A percentile compares a stretch with the other conserved stretches of the same genome.
Conservation (phyloP, 1,140 invertebrate genomes). For the Thaumetopoea pityocampa region DNA sequence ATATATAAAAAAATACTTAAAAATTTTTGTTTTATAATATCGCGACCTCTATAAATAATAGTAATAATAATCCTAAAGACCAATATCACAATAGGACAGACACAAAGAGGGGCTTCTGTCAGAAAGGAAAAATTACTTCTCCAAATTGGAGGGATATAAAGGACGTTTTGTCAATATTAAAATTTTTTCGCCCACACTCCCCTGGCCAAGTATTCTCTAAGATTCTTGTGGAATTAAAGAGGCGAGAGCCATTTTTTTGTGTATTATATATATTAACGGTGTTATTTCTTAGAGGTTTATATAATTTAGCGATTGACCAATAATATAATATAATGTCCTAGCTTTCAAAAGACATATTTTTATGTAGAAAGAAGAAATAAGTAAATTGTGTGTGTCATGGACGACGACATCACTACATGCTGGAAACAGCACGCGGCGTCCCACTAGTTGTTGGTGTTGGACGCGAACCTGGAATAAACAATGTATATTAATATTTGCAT, state of each 20-base stretch:
- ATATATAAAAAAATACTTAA: constrained; percentile 5
- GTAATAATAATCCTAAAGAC: constrained; percentile 24
- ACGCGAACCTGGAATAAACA: no score
- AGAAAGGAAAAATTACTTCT: constrained; percentile 44
- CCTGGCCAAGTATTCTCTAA: not conserved
- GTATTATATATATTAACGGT: constrained; percentile 9
- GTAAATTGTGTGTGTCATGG: no score
- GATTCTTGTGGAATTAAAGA: constrained; percentile 13
- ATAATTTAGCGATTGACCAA: no score
- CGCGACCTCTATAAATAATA: constrained; percentile 28
- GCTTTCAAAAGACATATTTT: no score
- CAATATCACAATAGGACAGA: constrained; percentile 29
- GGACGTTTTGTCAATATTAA: constrained; percentile 56
- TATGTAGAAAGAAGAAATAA: no score
- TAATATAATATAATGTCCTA: no score
- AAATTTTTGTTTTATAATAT: constrained; percentile 7
- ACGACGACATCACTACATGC: no score
- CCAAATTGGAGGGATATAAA: constrained; percentile 42
- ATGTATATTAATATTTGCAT: no score
- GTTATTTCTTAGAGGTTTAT: no score
- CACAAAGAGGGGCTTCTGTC: constrained; percentile 26
- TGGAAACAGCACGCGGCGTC: no score
- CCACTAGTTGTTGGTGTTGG: no score
- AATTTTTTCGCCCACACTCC: constrained; percentile 22
- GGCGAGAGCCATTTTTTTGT: constrained; percentile 8